Conservation (phyloP, 2,797 vertebrate species). For the Taenioides sp. region DNA sequence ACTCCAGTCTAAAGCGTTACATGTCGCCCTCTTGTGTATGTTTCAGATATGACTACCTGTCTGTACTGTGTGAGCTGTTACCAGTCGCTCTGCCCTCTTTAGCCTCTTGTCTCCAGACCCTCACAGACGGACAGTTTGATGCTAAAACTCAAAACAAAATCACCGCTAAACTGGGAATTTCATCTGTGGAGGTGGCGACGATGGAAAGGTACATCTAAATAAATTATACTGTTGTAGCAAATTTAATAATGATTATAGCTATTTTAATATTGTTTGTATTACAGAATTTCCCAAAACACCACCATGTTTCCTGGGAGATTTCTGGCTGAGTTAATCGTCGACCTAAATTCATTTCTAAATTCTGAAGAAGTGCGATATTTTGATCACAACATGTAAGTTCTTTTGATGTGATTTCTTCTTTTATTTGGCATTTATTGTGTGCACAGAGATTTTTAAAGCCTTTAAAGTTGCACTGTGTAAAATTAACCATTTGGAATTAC, state of each 20-base stretch:
- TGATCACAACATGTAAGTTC: constrained; percentile 75
- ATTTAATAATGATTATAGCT: background rate
- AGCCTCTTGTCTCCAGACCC: constrained; percentile 86
- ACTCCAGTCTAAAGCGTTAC: background rate
- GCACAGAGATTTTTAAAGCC: too few relatives aligned
- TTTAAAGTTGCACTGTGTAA: too few relatives aligned
- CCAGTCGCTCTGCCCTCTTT: constrained; percentile 89
- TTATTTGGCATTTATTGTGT: too few relatives aligned
- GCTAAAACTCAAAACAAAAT: constrained; percentile 53
- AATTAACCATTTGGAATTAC: too few relatives aligned
- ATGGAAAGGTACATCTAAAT: constrained; percentile 59
- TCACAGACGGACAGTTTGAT: constrained; percentile 79
- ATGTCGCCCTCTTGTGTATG: background rate
- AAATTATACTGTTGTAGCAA: background rate
- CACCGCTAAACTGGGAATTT: constrained; percentile 49
- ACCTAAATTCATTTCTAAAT: constrained; percentile 65
- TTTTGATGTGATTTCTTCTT: background rate
- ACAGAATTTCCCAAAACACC: constrained; percentile 43
- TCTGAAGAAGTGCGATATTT: constrained; percentile 71
- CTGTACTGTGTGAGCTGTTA: constrained; percentile 93
- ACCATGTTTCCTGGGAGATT: constrained; percentile 67
- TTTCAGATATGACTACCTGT: constrained; percentile 82
- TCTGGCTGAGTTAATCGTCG: constrained; percentile 72
- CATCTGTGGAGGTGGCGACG: constrained; percentile 69
- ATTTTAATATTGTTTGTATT: background rate